phyloP scores from a whole-genome alignment of 2,113 vertebrate genomes.

The Dromas ardeola region DNA sequence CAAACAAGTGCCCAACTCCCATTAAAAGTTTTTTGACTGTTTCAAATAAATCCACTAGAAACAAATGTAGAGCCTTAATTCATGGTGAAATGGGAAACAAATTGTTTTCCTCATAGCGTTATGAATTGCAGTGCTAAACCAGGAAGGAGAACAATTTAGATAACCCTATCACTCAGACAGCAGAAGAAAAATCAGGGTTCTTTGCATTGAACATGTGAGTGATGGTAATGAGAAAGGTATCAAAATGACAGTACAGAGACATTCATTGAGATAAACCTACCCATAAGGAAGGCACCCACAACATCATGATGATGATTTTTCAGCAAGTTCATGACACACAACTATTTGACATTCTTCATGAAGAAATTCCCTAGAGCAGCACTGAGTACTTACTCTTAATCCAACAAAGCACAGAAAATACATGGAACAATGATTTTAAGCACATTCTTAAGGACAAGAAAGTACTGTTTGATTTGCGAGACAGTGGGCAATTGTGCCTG shows the following conservation, averaged over 20 bases:
- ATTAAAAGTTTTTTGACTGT: background rate
- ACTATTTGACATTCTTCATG: background rate
- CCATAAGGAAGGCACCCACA: conserved; percentile 19
- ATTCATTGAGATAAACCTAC: conserved; percentile 49
- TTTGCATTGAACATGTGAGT: conserved; percentile 18
- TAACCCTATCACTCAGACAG: background rate
- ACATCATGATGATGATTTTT: background rate
- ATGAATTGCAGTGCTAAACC: background rate
- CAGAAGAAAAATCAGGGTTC: background rate
- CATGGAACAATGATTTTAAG: background rate
- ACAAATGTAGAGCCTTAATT: background rate
- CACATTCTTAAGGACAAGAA: background rate
- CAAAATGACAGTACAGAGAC: conserved; percentile 28
- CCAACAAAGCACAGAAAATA: background rate
- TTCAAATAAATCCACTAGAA: background rate
- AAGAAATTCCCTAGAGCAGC: conserved; percentile 34
- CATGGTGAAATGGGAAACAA: background rate
- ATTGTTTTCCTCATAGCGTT: background rate
- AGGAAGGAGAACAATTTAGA: background rate
- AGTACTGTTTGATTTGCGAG: background rate
- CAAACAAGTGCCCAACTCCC: background rate
- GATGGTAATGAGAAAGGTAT: conserved; percentile 15
- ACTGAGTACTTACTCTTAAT: background rate
- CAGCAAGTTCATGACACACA: background rate
- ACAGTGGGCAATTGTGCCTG: background rate